A percentile compares a stretch with the other conserved stretches of the same genome.
Conservation (phyloP, 2,888 invertebrate genomes). For the Arge pagana region DNA sequence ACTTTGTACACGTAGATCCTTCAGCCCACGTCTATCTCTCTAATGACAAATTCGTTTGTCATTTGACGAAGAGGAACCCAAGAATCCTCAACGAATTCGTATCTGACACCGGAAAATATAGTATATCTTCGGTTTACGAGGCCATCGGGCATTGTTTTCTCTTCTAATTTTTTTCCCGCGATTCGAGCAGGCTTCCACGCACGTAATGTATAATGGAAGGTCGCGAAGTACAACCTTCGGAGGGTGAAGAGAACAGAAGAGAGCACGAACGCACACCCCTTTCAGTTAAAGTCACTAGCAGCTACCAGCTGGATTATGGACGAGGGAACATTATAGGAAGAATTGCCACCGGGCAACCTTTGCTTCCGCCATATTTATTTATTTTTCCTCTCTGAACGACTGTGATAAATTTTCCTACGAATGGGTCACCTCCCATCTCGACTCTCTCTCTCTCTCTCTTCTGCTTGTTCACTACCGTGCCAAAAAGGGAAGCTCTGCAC, state of each 20-base stretch:
- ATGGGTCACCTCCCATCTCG: slow-evolving; percentile 23
- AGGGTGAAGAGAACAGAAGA: too few species aligned
- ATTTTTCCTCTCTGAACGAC: slow-evolving; percentile 45
- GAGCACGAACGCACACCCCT: slow-evolving; percentile 26
- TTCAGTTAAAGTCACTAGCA: slow-evolving; percentile 49
- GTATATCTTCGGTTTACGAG: too few species aligned
- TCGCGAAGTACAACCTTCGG: background rate
- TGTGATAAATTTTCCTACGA: slow-evolving; percentile 46
- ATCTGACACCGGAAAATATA: too few species aligned
- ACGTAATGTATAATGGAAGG: slow-evolving; percentile 5
- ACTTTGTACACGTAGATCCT: too few species aligned
- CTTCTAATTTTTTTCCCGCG: slow-evolving; percentile 37
- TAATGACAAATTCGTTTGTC: too few species aligned
- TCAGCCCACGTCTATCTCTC: too few species aligned
- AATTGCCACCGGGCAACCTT: slow-evolving; percentile 36
- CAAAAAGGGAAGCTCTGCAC: background rate
- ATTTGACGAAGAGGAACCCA: too few species aligned
- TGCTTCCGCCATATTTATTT: slow-evolving; percentile 46
- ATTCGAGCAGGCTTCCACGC: slow-evolving; percentile 46
- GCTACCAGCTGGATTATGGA: slow-evolving; percentile 48
- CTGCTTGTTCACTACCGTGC: background rate
- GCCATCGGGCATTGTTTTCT: too few species aligned
- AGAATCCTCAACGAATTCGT: too few species aligned
- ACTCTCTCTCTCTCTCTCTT: background rate
- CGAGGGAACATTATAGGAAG: slow-evolving; percentile 43